phyloP scores from a whole-genome alignment of 2,888 invertebrate species.

The Amiota communis region DNA sequence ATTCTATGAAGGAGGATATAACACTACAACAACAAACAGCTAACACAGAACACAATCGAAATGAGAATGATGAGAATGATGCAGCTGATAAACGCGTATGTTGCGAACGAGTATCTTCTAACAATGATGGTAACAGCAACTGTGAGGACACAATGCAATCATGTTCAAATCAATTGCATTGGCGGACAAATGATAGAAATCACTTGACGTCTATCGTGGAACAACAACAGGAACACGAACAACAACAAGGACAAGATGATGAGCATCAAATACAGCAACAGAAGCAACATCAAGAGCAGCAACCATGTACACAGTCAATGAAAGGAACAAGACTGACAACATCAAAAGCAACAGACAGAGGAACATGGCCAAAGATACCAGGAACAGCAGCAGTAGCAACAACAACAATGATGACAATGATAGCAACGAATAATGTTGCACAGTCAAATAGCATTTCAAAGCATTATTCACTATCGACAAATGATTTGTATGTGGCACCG shows the following conservation, averaged over 20 bases:
- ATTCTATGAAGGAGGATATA: slow-evolving; percentile 20
- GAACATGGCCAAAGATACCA: slow-evolving; percentile 26
- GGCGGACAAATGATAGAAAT: slow-evolving; percentile 34
- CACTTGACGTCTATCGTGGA: slow-evolving; percentile 29
- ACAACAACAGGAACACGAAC: background rate
- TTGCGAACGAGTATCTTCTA: slow-evolving; percentile 18
- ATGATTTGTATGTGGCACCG: slow-evolving; percentile 71
- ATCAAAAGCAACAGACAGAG: slow-evolving; percentile 8
- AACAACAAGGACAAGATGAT: slow-evolving; percentile 20
- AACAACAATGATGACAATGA: slow-evolving; percentile 26
- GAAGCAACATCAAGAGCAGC: slow-evolving; percentile 15
- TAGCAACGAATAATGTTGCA: slow-evolving; percentile 41
- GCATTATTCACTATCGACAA: slow-evolving; percentile 72
- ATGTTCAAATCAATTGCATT: slow-evolving; percentile 36
- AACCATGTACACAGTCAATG: slow-evolving; percentile 1
- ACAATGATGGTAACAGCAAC: too few relatives aligned
- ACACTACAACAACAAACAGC: slow-evolving; percentile 10
- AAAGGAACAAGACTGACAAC: slow-evolving; percentile 27
- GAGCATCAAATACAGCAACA: slow-evolving; percentile 2
- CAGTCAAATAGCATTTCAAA: slow-evolving; percentile 59
- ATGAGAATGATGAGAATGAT: background rate
- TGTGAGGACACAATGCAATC: slow-evolving; percentile 12
- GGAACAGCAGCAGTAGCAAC: slow-evolving; percentile 27
- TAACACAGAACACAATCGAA: background rate
- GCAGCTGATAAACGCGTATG: background rate